Evolutionary conservation across 2,113 vertebrate genomes (phyloP).

Genomic region (Lates calcarifer): DNA sequence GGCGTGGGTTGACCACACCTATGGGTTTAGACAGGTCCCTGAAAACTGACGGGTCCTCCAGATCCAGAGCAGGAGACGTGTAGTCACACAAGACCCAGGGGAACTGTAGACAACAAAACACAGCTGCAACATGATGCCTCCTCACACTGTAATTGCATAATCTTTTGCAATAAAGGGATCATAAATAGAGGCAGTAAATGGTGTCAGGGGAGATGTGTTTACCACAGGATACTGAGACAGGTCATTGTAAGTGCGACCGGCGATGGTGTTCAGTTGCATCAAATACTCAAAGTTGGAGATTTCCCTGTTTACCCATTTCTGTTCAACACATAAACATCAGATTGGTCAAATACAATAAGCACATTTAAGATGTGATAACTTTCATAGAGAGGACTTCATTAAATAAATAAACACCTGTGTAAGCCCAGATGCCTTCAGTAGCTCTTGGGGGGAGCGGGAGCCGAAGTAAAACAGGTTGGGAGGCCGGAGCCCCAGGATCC

Average conservation of each 20-base stretch:
- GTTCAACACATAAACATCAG: slow-evolving; percentile 41
- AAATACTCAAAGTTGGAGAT: slow-evolving; percentile 99
- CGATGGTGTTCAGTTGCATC: slow-evolving; percentile 98
- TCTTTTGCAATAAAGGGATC: not conserved
- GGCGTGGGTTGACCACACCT: slow-evolving; percentile 94
- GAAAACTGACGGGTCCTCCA: slow-evolving; percentile 90
- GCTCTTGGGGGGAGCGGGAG: slow-evolving; percentile 94
- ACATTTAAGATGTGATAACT: not conserved
- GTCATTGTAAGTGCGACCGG: slow-evolving; percentile 97
- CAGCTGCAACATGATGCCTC: not conserved
- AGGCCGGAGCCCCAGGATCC: slow-evolving; percentile 91
- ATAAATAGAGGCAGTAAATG: too few relatives aligned
- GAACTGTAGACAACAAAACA: slow-evolving; percentile 84
- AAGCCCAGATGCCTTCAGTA: slow-evolving; percentile 94
- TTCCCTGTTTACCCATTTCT: slow-evolving; percentile 98
- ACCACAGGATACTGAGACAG: slow-evolving; percentile 99
- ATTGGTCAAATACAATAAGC: not conserved
- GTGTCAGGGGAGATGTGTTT: slow-evolving; percentile 63
- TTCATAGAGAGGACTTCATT: not conserved
- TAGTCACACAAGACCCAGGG: slow-evolving; percentile 97
- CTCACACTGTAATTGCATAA: not conserved
- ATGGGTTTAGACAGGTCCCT: slow-evolving; percentile 97
- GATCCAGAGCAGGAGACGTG: slow-evolving; percentile 89
- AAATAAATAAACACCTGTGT: slow-evolving; percentile 89
- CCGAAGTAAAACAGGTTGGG: slow-evolving; percentile 91